phyloP scores from a whole-genome alignment of 2,113 vertebrate species.

The Loxodonta africana region DNA sequence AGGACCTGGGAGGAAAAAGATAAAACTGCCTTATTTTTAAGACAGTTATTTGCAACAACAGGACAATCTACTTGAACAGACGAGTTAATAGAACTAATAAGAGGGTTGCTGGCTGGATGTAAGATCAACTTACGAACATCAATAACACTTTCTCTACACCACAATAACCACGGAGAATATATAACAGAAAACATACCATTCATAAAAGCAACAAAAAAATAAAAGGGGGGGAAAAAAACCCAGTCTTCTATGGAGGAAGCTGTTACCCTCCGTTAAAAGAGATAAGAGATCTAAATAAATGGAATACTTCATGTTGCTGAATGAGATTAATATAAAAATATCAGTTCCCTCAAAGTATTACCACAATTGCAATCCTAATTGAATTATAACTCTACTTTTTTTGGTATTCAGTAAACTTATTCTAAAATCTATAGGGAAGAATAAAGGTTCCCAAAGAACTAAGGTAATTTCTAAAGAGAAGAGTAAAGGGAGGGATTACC shows the following conservation, averaged over 20 bases:
- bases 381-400: neutral
- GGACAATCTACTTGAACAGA: neutral
- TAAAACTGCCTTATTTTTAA: no score
- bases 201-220: neutral
- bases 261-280: neutral
- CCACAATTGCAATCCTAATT: neutral
- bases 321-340: conserved; percentile 15
- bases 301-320: neutral
- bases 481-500: neutral
- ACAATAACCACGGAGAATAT: neutral
- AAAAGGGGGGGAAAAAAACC: neutral
- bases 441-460: neutral
- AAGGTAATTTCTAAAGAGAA: neutral
- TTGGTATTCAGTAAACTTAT: neutral
- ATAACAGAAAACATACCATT: neutral
- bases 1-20: neutral
- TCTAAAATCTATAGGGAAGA: neutral
- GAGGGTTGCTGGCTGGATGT: neutral
- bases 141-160: neutral
- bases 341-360: neutral
- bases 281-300: neutral
- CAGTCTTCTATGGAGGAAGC: neutral
- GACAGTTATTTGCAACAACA: neutral
- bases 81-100: neutral
- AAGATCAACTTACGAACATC: conserved; percentile 20